Evolutionary conservation across 2,113 vertebrate genomes (phyloP), one percentile per base, ranked within the genome.

Genomic region (Isichthys henryi): DNA sequence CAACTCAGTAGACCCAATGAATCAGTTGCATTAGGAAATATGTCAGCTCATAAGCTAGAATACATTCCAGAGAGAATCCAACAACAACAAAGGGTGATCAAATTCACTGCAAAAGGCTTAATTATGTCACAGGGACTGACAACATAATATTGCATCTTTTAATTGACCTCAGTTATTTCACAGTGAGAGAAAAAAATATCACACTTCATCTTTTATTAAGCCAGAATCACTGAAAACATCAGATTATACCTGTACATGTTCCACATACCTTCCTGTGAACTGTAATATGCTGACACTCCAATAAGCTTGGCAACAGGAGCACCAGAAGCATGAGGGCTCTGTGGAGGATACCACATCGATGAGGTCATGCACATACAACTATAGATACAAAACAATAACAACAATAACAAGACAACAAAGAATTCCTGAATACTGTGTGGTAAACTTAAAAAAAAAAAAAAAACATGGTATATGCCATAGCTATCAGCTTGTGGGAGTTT

Each of bases 231-330:
- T 23, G 80, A 23, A 45, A 45, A 48, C 45, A 3, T 11, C 21
- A 84, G 45, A 84, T 3, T 45, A 19, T 84, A 21, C 8, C 39
- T 48, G 82, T 5, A 45, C 17, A n/a, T 4, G 23, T 19, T 15
- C 9, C 74, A 80, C 74, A 43, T 48, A 99, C 98, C 97, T 98
- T 97, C 94, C 97, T 97, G 96, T 98, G 97, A 91, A 97, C 96
- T 88, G 94, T 90, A 46, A 96, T 93, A 89, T 95, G 93, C 91
- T 98, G 97, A 48, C 96, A 94, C 92, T 95, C 93, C 86, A 97
- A 91, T 91, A 50, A 89, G 50, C 96, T 96, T 90, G 95, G 92
- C 92, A 95, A 95, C 88, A 97, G 91, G 92, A 97, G 92, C 91
- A 97, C 86, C 70, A 94, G 88, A 89, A 93, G 87, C 86, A 92